A percentile compares a stretch with the other conserved stretches of the same genome.
Conservation (phyloP, 2,888 invertebrate species). For the Plemyria rubiginata region DNA sequence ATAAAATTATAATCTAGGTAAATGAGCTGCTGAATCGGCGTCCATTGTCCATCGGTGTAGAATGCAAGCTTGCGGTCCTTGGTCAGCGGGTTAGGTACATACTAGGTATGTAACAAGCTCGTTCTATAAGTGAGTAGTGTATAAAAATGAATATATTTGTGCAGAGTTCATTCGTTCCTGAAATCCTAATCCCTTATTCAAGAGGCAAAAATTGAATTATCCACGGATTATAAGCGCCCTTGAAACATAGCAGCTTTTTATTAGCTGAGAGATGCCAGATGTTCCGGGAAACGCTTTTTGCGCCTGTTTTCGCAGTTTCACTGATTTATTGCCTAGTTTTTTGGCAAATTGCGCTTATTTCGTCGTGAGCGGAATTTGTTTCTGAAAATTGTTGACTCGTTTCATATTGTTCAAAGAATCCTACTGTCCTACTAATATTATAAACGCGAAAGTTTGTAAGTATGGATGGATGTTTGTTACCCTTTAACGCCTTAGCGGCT, state of each 20-base stretch:
- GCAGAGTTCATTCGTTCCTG: not conserved
- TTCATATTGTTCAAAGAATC: not conserved
- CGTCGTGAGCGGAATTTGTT: conserved; percentile 4
- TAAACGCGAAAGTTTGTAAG: too few relatives aligned
- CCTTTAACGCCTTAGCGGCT: too few relatives aligned
- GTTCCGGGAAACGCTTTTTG: conserved; percentile 16
- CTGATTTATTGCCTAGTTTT: conserved; percentile 29
- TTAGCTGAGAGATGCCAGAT: conserved; percentile 24
- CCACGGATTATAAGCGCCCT: conserved; percentile 19
- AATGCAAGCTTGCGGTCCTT: too few relatives aligned
- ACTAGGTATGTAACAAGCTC: too few relatives aligned
- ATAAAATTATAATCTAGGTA: too few relatives aligned
- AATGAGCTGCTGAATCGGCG: too few relatives aligned
- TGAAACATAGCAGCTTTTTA: conserved; percentile 28
- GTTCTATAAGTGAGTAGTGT: too few relatives aligned
- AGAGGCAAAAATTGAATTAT: conserved; percentile 20
- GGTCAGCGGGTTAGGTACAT: too few relatives aligned
- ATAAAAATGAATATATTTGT: too few relatives aligned
- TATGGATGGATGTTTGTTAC: too few relatives aligned
- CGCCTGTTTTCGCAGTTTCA: conserved; percentile 19
- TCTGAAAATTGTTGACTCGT: not conserved
- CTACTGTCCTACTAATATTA: too few relatives aligned
- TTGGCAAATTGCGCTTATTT: conserved; percentile 17
- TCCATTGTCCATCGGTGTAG: too few relatives aligned
- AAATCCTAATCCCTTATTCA: conserved; percentile 3